A percentile compares a stretch with the other conserved stretches of the same genome.
phyloP scores from a whole-genome alignment of 2,113 vertebrate species.

The Pangasianodon hypophthalmus region DNA sequence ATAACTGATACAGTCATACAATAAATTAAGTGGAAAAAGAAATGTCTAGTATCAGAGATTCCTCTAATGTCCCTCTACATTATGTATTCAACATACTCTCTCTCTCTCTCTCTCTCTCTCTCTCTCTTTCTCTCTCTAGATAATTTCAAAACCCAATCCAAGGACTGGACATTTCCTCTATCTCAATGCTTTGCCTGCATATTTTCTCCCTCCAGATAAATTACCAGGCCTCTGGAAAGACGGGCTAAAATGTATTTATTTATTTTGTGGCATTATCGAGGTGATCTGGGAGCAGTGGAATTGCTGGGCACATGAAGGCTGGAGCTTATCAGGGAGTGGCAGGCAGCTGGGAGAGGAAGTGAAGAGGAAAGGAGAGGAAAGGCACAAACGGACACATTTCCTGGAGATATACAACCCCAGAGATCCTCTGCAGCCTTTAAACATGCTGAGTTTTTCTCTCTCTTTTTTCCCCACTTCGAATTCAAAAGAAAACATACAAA shows the following conservation, averaged over 20 bases:
- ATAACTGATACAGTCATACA: background rate
- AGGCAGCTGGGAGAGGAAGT: constrained; percentile 73
- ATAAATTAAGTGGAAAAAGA: background rate
- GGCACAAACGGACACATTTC: constrained; percentile 55
- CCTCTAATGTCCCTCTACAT: background rate
- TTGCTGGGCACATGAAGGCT: constrained; percentile 57
- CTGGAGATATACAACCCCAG: constrained; percentile 48
- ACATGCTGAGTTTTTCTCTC: constrained; percentile 11
- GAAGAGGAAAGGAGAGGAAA: constrained; percentile 70
- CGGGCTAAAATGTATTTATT: constrained; percentile 59
- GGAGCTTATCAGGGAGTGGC: constrained; percentile 75
- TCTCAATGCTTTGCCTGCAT: background rate
- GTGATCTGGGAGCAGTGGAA: constrained; percentile 63
- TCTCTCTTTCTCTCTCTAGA: background rate
- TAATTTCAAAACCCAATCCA: constrained; percentile 21
- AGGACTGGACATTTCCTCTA: constrained; percentile 26
- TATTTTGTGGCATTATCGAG: constrained; percentile 66
- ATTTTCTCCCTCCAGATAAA: constrained; percentile 7
- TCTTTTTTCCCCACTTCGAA: constrained; percentile 46
- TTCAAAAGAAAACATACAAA: constrained; percentile 9
- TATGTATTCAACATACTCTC: background rate
- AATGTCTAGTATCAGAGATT: background rate
- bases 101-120: background rate
- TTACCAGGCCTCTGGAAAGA: constrained; percentile 30
- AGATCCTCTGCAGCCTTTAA: constrained; percentile 10